Conservation (phyloP, 2,888 invertebrate genomes). For the Artemia sinica region DNA sequence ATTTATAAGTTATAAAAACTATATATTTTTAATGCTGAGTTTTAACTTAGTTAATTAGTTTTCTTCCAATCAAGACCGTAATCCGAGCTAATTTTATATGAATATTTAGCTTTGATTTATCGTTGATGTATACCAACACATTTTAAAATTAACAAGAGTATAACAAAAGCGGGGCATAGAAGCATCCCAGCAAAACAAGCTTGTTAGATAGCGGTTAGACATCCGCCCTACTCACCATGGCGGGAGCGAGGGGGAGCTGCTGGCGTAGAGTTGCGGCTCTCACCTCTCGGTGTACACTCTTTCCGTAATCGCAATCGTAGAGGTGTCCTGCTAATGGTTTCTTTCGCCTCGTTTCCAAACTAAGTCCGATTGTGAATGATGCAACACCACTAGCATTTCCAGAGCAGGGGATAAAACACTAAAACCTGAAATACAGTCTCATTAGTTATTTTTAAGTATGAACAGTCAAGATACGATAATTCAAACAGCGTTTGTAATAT, state of each 20-base stretch:
- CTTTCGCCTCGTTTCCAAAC: conserved; percentile 60
- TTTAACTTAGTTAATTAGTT: too few relatives aligned
- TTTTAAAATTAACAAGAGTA: neutral
- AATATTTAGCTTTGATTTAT: too few relatives aligned
- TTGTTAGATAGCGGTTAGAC: neutral
- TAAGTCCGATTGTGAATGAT: conserved; percentile 65
- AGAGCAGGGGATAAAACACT: conserved; percentile 69
- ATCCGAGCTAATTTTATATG: too few relatives aligned
- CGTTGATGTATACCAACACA: too few relatives aligned
- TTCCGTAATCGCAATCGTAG: conserved; percentile 68
- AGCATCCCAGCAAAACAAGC: neutral
- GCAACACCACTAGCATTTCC: conserved; percentile 75
- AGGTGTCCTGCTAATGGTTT: conserved; percentile 64
- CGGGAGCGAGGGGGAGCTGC: conserved; percentile 16
- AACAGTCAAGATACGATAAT: too few relatives aligned
- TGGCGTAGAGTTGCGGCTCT: conserved; percentile 35
- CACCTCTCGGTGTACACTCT: conserved; percentile 84
- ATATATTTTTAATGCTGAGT: too few relatives aligned
- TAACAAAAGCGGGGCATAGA: neutral
- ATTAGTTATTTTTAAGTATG: too few relatives aligned
- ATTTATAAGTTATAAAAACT: too few relatives aligned
- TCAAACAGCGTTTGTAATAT: too few relatives aligned
- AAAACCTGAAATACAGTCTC: conserved; percentile 53
- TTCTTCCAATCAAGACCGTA: too few relatives aligned
- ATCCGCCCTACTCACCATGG: conserved; percentile 17